Evolutionary conservation across 2,113 vertebrate species (phyloP).

Genomic region (Podiceps cristatus): DNA sequence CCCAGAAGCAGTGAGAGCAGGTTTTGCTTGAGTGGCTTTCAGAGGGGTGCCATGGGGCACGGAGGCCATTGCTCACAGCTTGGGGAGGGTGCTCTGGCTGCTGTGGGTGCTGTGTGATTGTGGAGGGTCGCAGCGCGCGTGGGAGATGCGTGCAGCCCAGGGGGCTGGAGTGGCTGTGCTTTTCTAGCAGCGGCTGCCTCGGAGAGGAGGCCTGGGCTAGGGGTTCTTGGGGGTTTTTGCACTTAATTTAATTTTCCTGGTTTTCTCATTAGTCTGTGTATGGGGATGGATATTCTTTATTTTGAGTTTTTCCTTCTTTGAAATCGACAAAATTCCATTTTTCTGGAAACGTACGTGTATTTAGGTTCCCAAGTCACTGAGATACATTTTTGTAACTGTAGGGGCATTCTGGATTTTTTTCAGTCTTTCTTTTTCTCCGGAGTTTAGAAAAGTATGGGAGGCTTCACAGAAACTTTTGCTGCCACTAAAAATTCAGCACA

Average conservation of each 20-base stretch:
- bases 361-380: background rate
- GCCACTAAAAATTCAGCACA: background rate
- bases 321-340: background rate
- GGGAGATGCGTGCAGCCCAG: fast-evolving
- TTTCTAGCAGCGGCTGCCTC: background rate
- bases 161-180: background rate
- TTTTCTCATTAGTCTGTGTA: background rate
- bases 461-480: background rate
- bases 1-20: background rate
- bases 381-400: background rate
- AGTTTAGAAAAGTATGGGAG: background rate
- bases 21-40: background rate
- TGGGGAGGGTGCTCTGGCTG: fast-evolving
- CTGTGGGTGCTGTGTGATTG: background rate
- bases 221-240: background rate
- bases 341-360: background rate
- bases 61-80: background rate
- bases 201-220: background rate
- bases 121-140: fast-evolving
- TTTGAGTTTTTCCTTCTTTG: background rate
- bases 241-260: background rate
- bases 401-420: background rate
- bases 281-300: background rate
- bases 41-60: background rate
- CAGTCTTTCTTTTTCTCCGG: background rate